Base-by-base conservation (phyloP, 2,797 vertebrate genomes). In the Chaetophractus vellerosus region DNA sequence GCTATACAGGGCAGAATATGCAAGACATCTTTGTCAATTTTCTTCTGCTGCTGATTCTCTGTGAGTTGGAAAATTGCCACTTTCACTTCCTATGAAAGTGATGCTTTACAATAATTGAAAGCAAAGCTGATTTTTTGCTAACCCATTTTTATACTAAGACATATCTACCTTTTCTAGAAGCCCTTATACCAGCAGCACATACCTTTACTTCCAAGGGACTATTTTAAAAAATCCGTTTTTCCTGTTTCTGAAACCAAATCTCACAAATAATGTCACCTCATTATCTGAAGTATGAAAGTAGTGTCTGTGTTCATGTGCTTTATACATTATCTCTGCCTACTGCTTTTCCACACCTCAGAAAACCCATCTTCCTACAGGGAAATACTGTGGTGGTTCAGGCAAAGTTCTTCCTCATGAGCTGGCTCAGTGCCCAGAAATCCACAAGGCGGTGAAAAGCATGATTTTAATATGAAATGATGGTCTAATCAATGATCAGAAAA, bases 381-480 rank as follows among this genome's bases (percentile, higher is more conserved):
- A 48, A 33, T 28, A 82, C 1, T 41, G 4, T 33, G 6, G 9
- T 57, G 26, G 2, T 50, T 91, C 31, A 83, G 8, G 59, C 61
- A 72, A 76, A 84, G 6, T 11, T 36, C 38, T 1, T 48, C 6
- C 36, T 48, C 19, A n/a, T 23, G 21, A 81, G 9, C 57, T 92
- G 61, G 24, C 18, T 59, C 9, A 38, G 9, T 55, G 6, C 45
- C 36, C 33, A 48, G 10, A 28, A 80, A 55, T 23, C 16, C 10
- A 84, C 3, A 3, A 21, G 52, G n/a, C 59, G 41, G 23, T 41
- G 11, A 63, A 38, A 69, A 86, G 10, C 5, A 38, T 59, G 9
- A 64, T 52, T 97, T 95, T 57, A 63, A 81, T n/a, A 57, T 78
- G 26, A 36, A 79, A 9, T 52, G 23, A 78, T 83, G 71, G 26